Evolutionary conservation across 37 sponge, comb jelly and placozoan genomes (phyloP).

Genomic region (Ianthella basta): DNA sequence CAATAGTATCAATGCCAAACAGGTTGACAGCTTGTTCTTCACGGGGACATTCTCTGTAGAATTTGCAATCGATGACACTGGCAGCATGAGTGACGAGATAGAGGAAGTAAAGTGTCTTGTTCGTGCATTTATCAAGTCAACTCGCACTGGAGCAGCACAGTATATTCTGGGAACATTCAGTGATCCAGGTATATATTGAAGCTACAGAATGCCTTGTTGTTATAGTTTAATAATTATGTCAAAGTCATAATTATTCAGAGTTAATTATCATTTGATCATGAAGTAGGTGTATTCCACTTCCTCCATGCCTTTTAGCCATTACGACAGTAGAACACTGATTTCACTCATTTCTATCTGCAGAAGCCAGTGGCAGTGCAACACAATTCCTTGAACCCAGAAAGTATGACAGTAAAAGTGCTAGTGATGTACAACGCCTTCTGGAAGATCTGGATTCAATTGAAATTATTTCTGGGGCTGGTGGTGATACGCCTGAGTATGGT

Average conservation of each 20-base stretch:
- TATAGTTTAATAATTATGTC: no score
- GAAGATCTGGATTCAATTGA: not conserved
- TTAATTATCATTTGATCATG: no score
- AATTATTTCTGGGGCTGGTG: slow-evolving; percentile 20
- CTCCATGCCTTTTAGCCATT: no score
- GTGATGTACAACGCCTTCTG: not conserved
- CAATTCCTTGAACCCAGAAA: not conserved
- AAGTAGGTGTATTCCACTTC: no score
- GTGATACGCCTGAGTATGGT: slow-evolving; percentile 27
- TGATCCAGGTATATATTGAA: slow-evolving; percentile 25
- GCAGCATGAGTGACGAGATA: slow-evolving; percentile 21
- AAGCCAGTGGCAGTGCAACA: not conserved
- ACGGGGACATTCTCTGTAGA: not conserved
- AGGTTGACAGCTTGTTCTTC: not conserved
- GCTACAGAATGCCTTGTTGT: not conserved
- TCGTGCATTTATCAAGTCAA: not conserved
- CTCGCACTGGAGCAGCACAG: not conserved
- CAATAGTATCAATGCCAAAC: not conserved
- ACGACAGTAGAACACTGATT: no score
- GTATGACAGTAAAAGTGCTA: not conserved
- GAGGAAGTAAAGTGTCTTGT: slow-evolving; percentile 24
- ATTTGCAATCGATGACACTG: slow-evolving; percentile 27
- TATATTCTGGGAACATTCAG: slow-evolving; percentile 25
- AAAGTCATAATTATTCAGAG: no score
- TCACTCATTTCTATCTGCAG: no score